Percentiles rank a stretch among this genome's conserved stretches.
Conservation (phyloP, 35 echinoderm and acorn worm genomes). For the Holothuria glaberrima region DNA sequence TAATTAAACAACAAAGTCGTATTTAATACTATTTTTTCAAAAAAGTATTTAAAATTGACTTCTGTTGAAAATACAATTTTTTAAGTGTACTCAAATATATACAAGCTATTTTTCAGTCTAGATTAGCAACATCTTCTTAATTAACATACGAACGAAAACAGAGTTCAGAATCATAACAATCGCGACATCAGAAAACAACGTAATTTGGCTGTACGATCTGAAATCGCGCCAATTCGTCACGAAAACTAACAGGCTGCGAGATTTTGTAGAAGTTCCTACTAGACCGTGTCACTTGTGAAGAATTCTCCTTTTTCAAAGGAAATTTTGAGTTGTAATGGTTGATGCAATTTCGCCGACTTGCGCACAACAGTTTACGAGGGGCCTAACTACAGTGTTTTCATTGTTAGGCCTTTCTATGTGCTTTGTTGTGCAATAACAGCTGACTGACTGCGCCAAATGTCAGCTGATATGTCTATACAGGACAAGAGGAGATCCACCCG, state of each 20-base stretch:
- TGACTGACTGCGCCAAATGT: conserved; percentile 66
- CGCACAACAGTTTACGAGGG: conserved; percentile 37
- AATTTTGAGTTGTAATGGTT: conserved; percentile 5
- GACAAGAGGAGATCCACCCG: conserved; percentile 62
- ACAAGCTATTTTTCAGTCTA: neutral
- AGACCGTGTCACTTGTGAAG: neutral
- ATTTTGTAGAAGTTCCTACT: too few species aligned
- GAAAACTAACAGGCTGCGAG: too few species aligned
- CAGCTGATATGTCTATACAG: conserved; percentile 64
- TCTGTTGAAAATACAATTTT: neutral
- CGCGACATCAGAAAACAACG: conserved; percentile 14
- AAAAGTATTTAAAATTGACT: too few species aligned
- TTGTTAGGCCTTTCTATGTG: conserved; percentile 35
- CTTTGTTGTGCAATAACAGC: conserved; percentile 61
- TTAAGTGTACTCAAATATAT: neutral
- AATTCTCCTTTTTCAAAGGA: neutral
- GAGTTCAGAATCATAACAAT: neutral
- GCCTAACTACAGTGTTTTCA: conserved; percentile 37
- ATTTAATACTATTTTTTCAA: too few species aligned
- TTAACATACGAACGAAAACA: conserved; percentile 50
- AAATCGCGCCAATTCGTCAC: too few species aligned
- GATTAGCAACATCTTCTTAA: conserved; percentile 6
- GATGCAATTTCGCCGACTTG: conserved; percentile 23
- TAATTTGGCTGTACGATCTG: neutral
- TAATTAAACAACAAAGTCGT: too few species aligned